These are phyloP conservation scores for Volucella zonaria DNA, from an alignment of 2,888 invertebrate genomes.

Conservation along the genomic window DNA sequence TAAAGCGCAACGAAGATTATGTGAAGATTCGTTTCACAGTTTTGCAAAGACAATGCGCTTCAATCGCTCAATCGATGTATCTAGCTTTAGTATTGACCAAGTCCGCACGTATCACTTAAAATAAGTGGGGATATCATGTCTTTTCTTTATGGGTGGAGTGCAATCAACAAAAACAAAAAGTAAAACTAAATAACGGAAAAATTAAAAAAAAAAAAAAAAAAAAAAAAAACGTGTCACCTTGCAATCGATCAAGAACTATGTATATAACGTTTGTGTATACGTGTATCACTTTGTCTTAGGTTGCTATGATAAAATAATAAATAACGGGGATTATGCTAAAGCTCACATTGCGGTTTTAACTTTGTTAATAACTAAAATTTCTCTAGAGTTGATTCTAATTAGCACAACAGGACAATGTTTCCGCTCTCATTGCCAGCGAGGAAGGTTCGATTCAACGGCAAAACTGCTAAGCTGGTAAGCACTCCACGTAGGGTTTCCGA, in stretches of 20 bases:
- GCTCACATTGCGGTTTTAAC: slow-evolving; percentile 18
- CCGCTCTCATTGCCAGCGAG: slow-evolving; percentile 97
- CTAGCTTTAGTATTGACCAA: too few species aligned
- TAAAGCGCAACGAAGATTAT: too few species aligned
- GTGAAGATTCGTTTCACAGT: too few species aligned
- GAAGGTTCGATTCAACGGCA: slow-evolving; percentile 94
- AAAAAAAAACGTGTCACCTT: slow-evolving; percentile 17
- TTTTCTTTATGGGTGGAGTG: slow-evolving; percentile 49
- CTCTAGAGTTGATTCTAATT: slow-evolving; percentile 76
- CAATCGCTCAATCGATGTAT: too few species aligned
- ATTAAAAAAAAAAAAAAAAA: slow-evolving; percentile 22
- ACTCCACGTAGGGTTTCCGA: slow-evolving; percentile 96
- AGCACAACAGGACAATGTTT: slow-evolving; percentile 91
- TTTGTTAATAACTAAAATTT: slow-evolving; percentile 10
- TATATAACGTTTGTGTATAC: slow-evolving; percentile 26
- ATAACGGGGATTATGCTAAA: slow-evolving; percentile 45
- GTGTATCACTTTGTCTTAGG: slow-evolving; percentile 63
- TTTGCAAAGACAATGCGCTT: too few species aligned
- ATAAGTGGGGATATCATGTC: slow-evolving; percentile 56
- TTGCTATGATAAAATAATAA: slow-evolving; percentile 39
- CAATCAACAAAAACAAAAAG: slow-evolving; percentile 48
- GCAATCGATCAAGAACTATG: slow-evolving; percentile 39
- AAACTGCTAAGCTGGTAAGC: slow-evolving; percentile 93
- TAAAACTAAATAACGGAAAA: slow-evolving; percentile 58
- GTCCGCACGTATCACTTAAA: background rate